Evolutionary conservation across 2,888 invertebrate genomes (phyloP).

Genomic region (Cryptophagus acutangulus): DNA sequence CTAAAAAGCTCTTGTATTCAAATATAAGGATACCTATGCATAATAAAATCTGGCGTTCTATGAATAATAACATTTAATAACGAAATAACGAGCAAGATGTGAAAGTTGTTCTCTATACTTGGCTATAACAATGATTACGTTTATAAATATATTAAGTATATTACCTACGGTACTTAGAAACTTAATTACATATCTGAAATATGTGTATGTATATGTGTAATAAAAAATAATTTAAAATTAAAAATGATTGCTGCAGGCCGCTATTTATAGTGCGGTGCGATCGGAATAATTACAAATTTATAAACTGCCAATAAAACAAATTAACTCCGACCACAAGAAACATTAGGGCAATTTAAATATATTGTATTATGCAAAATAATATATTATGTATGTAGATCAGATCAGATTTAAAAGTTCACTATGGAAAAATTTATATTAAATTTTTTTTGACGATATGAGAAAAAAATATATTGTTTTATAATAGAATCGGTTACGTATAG

Average conservation of each 20-base stretch:
- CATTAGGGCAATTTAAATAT: too few relatives aligned
- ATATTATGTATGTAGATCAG: too few relatives aligned
- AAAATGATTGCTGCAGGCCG: conserved; percentile 2
- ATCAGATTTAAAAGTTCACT: too few relatives aligned
- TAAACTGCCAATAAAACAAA: background rate
- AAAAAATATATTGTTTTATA: too few relatives aligned
- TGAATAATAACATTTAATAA: conserved; percentile 37
- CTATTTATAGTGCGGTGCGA: background rate
- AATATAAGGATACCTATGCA: conserved; percentile 23
- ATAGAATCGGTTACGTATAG: too few relatives aligned
- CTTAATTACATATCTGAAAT: conserved; percentile 21
- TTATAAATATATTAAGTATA: conserved; percentile 21
- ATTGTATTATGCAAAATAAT: too few relatives aligned
- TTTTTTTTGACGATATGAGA: too few relatives aligned
- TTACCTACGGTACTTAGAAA: conserved; percentile 17
- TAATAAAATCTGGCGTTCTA: conserved; percentile 31
- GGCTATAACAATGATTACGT: conserved; percentile 20
- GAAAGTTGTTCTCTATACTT: conserved; percentile 34
- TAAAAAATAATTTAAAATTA: conserved; percentile 7
- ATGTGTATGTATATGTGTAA: conserved; percentile 11
- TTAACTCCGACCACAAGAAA: too few relatives aligned
- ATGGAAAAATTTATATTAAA: too few relatives aligned
- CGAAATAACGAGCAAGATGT: conserved; percentile 34
- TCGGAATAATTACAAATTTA: background rate
- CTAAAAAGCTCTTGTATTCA: conserved; percentile 26